Conservation (phyloP, 2,113 vertebrate species). For the Hystrix cristata region DNA sequence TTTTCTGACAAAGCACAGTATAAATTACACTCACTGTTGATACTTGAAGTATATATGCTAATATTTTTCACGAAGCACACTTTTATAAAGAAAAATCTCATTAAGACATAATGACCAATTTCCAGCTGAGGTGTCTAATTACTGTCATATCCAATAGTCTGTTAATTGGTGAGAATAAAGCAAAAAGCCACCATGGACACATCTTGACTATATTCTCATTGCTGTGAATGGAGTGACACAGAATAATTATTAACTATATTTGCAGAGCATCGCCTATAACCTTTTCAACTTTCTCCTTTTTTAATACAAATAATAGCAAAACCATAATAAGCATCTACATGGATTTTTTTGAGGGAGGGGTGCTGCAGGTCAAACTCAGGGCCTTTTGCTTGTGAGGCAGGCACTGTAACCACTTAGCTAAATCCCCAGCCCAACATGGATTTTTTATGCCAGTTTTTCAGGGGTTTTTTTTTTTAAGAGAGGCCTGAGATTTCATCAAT, state of each 20-base stretch:
- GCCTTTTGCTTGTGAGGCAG: too few species aligned
- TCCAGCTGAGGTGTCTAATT: slow-evolving; percentile 83
- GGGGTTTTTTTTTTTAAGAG: background rate
- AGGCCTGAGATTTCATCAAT: background rate
- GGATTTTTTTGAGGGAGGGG: background rate
- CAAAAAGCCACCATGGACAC: slow-evolving; percentile 78
- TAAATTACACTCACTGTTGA: slow-evolving; percentile 63
- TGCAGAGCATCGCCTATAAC: background rate
- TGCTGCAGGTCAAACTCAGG: too few species aligned
- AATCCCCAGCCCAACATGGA: too few species aligned
- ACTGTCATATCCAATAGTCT: slow-evolving; percentile 80
- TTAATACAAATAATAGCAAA: background rate
- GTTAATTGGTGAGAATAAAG: slow-evolving; percentile 85
- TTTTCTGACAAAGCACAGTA: slow-evolving; percentile 68
- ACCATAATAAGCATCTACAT: background rate
- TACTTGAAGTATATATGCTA: slow-evolving; percentile 71
- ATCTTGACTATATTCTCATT: slow-evolving; percentile 63
- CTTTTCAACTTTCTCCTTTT: background rate
- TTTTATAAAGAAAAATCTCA: slow-evolving; percentile 85
- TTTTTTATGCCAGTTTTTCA: background rate
- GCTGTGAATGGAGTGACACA: slow-evolving; percentile 59
- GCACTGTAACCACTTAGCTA: too few species aligned
- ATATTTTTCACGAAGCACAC: slow-evolving; percentile 82
- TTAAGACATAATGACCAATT: slow-evolving; percentile 86
- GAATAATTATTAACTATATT: slow-evolving; percentile 76